Conservation (phyloP, 2,888 invertebrate genomes). For the Acanthosepion esculentum region DNA sequence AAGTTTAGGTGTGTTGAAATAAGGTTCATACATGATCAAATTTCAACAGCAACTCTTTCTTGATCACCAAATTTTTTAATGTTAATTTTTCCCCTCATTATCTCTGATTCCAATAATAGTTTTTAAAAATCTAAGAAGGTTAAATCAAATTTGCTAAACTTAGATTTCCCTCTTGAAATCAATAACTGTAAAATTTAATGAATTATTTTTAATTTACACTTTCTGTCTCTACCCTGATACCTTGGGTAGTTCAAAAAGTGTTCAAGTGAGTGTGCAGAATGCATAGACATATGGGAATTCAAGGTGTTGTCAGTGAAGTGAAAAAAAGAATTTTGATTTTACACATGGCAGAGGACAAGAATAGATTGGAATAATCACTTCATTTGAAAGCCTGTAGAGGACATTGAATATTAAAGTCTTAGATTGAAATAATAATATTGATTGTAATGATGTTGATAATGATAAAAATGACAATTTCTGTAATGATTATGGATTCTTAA, state of each 20-base stretch:
- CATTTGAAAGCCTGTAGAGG: background rate
- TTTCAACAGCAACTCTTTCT: background rate
- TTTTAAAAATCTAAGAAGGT: background rate
- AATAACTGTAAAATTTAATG: background rate
- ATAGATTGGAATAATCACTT: background rate
- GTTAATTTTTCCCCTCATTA: background rate
- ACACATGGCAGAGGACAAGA: background rate
- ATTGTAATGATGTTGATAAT: background rate
- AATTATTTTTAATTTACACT: background rate
- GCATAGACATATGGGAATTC: background rate
- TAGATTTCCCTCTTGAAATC: slow-evolving; percentile 22
- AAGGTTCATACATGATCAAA: background rate
- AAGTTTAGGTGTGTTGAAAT: background rate
- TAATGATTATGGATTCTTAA: too few relatives aligned
- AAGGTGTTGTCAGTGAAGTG: background rate
- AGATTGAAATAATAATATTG: background rate
- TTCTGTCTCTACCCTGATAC: background rate
- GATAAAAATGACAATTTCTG: background rate
- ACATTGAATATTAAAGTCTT: background rate
- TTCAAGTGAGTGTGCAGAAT: background rate
- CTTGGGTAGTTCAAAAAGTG: background rate
- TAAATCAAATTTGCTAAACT: background rate
- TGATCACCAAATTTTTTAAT: background rate
- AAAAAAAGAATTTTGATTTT: background rate
- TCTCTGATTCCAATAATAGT: background rate